Percentiles rank a stretch among this genome's conserved stretches.
These are phyloP conservation scores for Oreortyx pictus DNA, from an alignment of 2,797 vertebrate genomes.

Conservation along the genomic window DNA sequence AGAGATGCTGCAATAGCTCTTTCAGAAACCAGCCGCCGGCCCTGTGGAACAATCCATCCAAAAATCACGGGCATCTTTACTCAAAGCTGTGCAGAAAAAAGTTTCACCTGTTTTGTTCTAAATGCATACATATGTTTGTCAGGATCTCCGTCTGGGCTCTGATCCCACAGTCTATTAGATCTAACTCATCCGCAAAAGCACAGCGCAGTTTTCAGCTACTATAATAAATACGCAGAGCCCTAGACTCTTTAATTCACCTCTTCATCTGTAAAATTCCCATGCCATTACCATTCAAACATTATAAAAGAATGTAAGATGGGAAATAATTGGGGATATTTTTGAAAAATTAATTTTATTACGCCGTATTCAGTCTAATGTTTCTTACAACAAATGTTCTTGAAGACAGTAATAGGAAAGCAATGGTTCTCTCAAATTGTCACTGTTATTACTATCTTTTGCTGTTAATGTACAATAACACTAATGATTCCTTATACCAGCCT, in stretches of 20 bases:
- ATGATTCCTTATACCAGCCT: conserved; percentile 21
- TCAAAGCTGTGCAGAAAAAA: neutral
- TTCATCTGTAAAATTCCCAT: neutral
- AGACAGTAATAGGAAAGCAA: neutral
- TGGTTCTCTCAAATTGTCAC: neutral
- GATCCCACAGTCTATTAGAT: neutral
- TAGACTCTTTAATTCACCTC: neutral
- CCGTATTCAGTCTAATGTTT: conserved; percentile 10
- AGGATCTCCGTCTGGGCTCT: neutral
- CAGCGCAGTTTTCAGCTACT: neutral
- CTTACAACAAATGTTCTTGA: neutral
- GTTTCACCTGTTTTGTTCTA: neutral
- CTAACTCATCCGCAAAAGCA: conserved; percentile 15
- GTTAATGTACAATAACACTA: conserved; percentile 20
- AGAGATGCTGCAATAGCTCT: neutral
- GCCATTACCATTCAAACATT: neutral
- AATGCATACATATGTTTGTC: neutral
- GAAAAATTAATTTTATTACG: conserved; percentile 41
- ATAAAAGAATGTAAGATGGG: neutral
- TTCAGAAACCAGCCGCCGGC: neutral
- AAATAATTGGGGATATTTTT: conserved; percentile 42
- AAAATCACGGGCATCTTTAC: neutral
- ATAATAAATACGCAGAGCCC: neutral
- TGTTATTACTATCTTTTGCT: neutral
- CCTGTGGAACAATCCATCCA: neutral